Evolutionary conservation across 1,140 invertebrate species (phyloP).

Genomic region (Drosophila santomea): DNA sequence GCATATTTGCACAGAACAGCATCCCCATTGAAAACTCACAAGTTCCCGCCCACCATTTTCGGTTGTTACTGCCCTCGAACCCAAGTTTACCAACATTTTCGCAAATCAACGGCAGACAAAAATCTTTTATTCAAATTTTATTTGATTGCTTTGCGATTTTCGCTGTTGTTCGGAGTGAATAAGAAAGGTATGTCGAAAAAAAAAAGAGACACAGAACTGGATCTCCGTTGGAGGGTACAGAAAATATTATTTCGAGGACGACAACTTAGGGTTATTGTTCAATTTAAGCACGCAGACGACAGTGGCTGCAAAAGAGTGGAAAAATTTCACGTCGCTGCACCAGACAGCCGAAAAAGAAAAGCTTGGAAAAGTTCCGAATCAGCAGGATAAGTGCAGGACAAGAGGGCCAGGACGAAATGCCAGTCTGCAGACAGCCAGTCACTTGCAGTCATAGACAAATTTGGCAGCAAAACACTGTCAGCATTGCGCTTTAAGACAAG

Average conservation of each 20-base stretch:
- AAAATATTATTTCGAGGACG: slow-evolving; percentile 82
- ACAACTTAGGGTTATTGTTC: slow-evolving; percentile 83
- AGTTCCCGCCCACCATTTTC: slow-evolving; percentile 72
- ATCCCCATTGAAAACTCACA: slow-evolving; percentile 54
- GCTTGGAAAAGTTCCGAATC: slow-evolving; percentile 50
- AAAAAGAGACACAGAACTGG: background rate
- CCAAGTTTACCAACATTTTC: slow-evolving; percentile 48
- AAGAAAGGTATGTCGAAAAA: slow-evolving; percentile 32
- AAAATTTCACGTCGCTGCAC: slow-evolving; percentile 50
- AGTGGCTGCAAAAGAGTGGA: slow-evolving; percentile 70
- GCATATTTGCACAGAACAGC: slow-evolving; percentile 12
- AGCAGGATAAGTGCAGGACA: slow-evolving; percentile 34
- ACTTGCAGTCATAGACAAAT: slow-evolving; percentile 71
- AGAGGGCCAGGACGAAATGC: slow-evolving; percentile 33
- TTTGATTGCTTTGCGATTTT: slow-evolving; percentile 83
- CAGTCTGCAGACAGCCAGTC: slow-evolving; percentile 50
- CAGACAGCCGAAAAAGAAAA: slow-evolving; percentile 35
- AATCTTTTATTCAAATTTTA: slow-evolving; percentile 84
- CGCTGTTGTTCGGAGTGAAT: slow-evolving; percentile 58
- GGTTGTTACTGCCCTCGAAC: slow-evolving; percentile 35
- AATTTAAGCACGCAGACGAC: slow-evolving; percentile 80
- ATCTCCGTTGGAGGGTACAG: slow-evolving; percentile 55
- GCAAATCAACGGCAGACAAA: slow-evolving; percentile 81
- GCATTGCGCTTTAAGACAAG: slow-evolving; percentile 57
- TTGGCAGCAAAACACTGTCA: slow-evolving; percentile 52